Conservation (phyloP, 35 echinoderm and acorn worm genomes). For the Lytechinus pictus region DNA sequence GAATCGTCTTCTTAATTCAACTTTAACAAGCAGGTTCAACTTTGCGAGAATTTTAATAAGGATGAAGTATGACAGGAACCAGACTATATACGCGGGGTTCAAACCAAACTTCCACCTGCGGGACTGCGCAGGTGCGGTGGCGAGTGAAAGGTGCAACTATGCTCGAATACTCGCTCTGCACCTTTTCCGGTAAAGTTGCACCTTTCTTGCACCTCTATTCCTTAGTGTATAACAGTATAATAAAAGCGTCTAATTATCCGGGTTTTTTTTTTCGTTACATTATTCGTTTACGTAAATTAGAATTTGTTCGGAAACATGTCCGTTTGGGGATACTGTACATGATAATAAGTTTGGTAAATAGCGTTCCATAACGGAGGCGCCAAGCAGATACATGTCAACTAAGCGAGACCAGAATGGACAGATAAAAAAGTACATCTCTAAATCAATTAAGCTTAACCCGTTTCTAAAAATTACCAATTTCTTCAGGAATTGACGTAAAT, state of each 20-base stretch:
- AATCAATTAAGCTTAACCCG: background rate
- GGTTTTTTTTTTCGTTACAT: background rate
- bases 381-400: background rate
- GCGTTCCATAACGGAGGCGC: background rate
- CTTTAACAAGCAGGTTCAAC: too few species aligned
- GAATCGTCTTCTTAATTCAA: too few species aligned
- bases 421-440: background rate
- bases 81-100: too few species aligned
- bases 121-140: too few species aligned
- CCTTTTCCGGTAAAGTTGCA: too few species aligned
- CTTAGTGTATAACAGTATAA: too few species aligned
- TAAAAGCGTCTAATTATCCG: background rate
- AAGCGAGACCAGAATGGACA: background rate
- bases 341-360: background rate
- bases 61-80: too few species aligned
- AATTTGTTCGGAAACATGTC: background rate
- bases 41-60: too few species aligned
- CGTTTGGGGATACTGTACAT: background rate
- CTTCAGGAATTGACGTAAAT: background rate
- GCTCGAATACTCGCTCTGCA: too few species aligned
- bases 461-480: background rate
- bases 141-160: too few species aligned
- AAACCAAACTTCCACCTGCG: too few species aligned
- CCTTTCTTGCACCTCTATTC: too few species aligned
- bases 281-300: background rate